These are phyloP conservation scores for Anguilla anguilla DNA, from an alignment of 2,797 vertebrate genomes.

Conservation along the genomic window DNA sequence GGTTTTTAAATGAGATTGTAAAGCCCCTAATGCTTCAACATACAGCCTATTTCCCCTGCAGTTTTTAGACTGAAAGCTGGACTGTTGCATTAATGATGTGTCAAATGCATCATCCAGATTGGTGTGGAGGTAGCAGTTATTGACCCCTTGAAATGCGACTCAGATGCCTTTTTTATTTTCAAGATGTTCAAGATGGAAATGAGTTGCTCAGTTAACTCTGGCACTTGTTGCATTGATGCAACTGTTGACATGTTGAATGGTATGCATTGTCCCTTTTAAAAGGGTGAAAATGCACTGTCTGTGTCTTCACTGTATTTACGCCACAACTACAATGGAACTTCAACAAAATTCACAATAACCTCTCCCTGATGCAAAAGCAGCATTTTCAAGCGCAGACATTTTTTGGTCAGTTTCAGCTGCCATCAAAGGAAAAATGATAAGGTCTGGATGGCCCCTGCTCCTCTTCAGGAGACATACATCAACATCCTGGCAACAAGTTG, in stretches of 20 bases:
- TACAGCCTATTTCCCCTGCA: conserved; percentile 24
- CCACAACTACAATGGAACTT: neutral
- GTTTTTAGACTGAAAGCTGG: conserved; percentile 47
- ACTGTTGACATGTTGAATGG: neutral
- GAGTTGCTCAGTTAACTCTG: neutral
- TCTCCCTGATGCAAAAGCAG: neutral
- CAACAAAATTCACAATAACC: neutral
- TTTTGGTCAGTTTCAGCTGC: neutral
- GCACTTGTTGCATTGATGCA: too few species aligned
- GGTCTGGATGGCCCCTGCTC: neutral
- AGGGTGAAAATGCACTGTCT: neutral
- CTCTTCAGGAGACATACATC: neutral
- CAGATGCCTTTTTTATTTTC: neutral
- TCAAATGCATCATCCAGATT: conserved; percentile 20
- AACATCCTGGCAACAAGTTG: neutral
- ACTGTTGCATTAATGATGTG: conserved; percentile 39
- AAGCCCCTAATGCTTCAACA: conserved; percentile 59
- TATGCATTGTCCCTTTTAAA: neutral
- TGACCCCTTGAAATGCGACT: neutral
- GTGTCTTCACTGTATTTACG: neutral
- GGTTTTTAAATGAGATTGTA: conserved; percentile 44
- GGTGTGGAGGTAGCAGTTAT: neutral
- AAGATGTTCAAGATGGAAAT: neutral
- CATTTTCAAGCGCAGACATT: neutral
- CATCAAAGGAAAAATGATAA: conserved; percentile 14